Conservation (phyloP, 2,888 invertebrate genomes). For the Trileptium ribeirensis region DNA sequence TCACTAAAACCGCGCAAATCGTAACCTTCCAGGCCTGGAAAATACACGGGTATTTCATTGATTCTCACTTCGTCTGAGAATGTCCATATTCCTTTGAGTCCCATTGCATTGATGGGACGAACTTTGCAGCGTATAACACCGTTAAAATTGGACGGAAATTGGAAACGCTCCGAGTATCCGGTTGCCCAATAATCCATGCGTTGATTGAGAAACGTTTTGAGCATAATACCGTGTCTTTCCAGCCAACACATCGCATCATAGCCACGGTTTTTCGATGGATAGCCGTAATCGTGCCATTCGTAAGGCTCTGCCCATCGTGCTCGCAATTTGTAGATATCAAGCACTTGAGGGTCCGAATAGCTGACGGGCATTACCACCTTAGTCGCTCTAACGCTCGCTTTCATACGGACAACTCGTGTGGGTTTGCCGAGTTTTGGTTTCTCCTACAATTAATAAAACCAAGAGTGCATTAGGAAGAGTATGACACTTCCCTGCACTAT, state of each 20-base stretch:
- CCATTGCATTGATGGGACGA: constrained; percentile 8
- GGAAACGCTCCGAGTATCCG: constrained; percentile 18
- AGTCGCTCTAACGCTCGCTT: background rate
- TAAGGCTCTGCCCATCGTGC: constrained; percentile 21
- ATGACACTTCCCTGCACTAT: too few relatives aligned
- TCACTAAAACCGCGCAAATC: constrained; percentile 12
- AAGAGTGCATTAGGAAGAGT: too few relatives aligned
- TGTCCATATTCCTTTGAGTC: background rate
- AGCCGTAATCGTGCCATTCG: constrained; percentile 9
- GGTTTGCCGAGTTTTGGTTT: background rate
- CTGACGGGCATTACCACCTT: constrained; percentile 17
- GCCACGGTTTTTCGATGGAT: background rate
- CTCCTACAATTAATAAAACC: background rate
- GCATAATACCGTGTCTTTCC: background rate
- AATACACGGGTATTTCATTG: constrained; percentile 20
- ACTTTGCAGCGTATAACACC: constrained; percentile 13
- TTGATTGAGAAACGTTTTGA: background rate
- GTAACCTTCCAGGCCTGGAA: constrained; percentile 17
- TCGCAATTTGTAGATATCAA: constrained; percentile 23
- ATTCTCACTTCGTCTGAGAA: constrained; percentile 13
- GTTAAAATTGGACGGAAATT: constrained; percentile 18
- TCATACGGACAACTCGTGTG: background rate
- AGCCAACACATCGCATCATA: constrained; percentile 15
- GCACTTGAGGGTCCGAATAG: constrained; percentile 9
- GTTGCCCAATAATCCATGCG: background rate